A percentile compares a stretch with the other conserved stretches of the same genome.
Conservation (phyloP, 2,113 vertebrate genomes). For the Syngnathus scovelli region DNA sequence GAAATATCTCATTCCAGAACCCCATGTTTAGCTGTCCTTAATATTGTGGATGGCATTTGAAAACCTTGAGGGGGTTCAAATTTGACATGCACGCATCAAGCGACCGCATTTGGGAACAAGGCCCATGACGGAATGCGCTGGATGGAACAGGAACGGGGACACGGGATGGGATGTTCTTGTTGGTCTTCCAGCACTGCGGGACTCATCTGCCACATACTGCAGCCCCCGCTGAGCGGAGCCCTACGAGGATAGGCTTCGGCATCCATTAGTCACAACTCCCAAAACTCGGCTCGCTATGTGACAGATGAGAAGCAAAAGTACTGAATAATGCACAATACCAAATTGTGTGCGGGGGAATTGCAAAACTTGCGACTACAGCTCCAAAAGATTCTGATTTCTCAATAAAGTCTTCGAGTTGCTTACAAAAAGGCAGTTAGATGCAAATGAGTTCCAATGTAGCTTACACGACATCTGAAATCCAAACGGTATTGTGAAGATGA, state of each 20-base stretch:
- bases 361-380: neutral
- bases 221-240: neutral
- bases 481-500: neutral
- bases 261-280: conserved; percentile 2
- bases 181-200: neutral
- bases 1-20: too few relatives aligned
- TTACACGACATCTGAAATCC: neutral
- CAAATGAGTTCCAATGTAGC: neutral
- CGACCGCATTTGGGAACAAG: neutral
- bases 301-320: neutral
- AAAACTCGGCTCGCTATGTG: neutral
- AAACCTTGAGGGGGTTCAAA: too few relatives aligned
- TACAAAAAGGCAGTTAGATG: neutral
- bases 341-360: neutral
- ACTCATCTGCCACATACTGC: neutral
- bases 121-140: neutral
- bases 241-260: neutral
- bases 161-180: neutral
- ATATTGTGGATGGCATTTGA: too few relatives aligned
- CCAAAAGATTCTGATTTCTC: neutral
- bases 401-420: neutral
- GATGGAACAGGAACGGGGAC: neutral
- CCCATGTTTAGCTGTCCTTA: neutral
- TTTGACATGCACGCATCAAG: neutral
- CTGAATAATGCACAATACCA: conserved; percentile 1